phyloP scores from a whole-genome alignment of 2,797 vertebrate genomes.

The Darevskia mixta region DNA sequence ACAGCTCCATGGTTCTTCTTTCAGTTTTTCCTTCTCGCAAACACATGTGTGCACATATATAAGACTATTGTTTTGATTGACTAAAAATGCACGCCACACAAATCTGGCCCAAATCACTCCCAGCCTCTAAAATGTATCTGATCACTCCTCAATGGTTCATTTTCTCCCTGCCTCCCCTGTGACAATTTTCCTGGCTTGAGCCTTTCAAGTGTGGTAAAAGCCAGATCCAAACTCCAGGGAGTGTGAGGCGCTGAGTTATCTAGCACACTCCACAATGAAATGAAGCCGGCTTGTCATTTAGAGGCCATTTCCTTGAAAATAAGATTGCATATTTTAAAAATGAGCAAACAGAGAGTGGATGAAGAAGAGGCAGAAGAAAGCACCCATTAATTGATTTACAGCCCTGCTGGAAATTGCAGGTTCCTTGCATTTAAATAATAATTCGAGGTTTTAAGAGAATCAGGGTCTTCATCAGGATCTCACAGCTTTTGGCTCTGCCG shows the following conservation, averaged over 20 bases:
- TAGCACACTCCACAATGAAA: slow-evolving; percentile 1
- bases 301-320: slow-evolving; percentile 46
- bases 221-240: slow-evolving; percentile 26
- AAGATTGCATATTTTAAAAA: slow-evolving; percentile 27
- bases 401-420: slow-evolving; percentile 25
- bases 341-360: background rate
- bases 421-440: slow-evolving; percentile 44
- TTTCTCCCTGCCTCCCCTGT: background rate
- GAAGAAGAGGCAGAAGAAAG: background rate
- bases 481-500: slow-evolving; percentile 67
- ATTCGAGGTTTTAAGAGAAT: slow-evolving; percentile 59
- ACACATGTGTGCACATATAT: accelerated
- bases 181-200: slow-evolving; percentile 23
- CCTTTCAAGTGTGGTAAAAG: slow-evolving; percentile 27
- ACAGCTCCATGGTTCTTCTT: background rate
- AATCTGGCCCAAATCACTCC: background rate
- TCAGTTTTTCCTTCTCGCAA: background rate
- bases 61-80: background rate
- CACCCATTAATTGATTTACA: slow-evolving; percentile 45
- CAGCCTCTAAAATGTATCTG: slow-evolving; percentile 20
- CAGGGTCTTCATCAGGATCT: slow-evolving; percentile 73
- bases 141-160: slow-evolving; percentile 12
- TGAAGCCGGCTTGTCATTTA: slow-evolving; percentile 50
- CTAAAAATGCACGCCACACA: background rate
- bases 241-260: slow-evolving; percentile 41